These are phyloP conservation scores for Gambusia affinis DNA, from an alignment of 2,113 vertebrate species.

Conservation along the genomic window DNA sequence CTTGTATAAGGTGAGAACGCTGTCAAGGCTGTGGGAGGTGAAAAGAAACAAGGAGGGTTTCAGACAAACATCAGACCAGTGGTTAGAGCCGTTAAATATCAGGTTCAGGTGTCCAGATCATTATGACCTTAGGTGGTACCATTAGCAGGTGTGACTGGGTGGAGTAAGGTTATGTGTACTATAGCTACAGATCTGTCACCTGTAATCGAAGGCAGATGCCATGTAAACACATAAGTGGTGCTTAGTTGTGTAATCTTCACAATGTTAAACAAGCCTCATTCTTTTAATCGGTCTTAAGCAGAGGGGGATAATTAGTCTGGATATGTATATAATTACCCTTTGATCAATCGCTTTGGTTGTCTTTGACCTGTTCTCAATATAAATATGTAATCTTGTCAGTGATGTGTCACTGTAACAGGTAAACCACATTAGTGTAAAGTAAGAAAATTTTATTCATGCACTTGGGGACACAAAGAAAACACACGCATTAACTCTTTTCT, in stretches of 20 bases:
- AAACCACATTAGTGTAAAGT: too few species aligned
- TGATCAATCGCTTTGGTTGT: background rate
- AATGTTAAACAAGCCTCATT: background rate
- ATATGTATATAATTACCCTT: background rate
- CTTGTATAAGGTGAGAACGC: conserved; percentile 66
- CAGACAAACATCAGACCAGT: conserved; percentile 63
- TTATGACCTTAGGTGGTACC: conserved; percentile 63
- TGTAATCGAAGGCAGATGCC: conserved; percentile 46
- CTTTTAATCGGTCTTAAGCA: background rate
- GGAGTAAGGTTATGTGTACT: conserved; percentile 27
- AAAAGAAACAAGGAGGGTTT: conserved; percentile 33
- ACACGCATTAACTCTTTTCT: conserved; percentile 16
- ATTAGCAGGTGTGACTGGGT: conserved; percentile 70
- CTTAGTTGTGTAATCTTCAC: background rate
- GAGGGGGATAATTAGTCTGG: background rate
- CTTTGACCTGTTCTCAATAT: background rate
- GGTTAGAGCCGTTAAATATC: conserved; percentile 60
- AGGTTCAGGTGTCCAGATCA: conserved; percentile 37
- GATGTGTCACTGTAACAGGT: too few species aligned
- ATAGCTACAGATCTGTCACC: conserved; percentile 51
- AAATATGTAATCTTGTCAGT: too few species aligned
- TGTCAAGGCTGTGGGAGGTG: conserved; percentile 34
- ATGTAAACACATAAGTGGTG: conserved; percentile 1
- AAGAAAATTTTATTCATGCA: conserved; percentile 24
- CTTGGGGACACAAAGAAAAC: conserved; percentile 1